Percentiles rank a stretch among this genome's conserved stretches.
These are phyloP conservation scores for Notoglanidium macrostoma DNA, from an alignment of 2,797 vertebrate genomes.

Conservation along the genomic window DNA sequence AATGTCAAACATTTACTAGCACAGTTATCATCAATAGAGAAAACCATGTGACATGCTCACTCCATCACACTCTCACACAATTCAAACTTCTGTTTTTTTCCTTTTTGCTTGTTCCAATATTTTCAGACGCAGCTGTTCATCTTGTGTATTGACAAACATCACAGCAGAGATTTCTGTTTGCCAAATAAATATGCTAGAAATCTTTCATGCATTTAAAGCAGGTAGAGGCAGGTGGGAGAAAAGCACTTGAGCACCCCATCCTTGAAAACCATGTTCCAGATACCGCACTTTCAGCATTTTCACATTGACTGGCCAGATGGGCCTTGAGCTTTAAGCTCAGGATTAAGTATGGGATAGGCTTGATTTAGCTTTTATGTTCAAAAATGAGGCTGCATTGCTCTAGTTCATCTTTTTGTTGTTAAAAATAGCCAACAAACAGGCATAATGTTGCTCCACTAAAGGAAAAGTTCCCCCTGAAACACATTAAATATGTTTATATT, in stretches of 20 bases:
- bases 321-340: slow-evolving; percentile 10
- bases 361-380: slow-evolving; percentile 21
- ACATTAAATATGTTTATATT: background rate
- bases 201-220: slow-evolving; percentile 44
- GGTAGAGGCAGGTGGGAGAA: slow-evolving; percentile 33
- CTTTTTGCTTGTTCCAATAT: background rate
- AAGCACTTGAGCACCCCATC: slow-evolving; percentile 14
- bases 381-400: background rate
- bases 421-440: background rate
- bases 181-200: slow-evolving; percentile 30
- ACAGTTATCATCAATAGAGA: background rate
- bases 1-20: background rate
- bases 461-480: background rate
- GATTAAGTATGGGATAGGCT: slow-evolving; percentile 3
- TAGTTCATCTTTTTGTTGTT: background rate
- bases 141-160: slow-evolving; percentile 26
- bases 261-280: slow-evolving; percentile 18
- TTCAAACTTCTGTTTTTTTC: background rate
- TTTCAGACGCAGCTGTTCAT: slow-evolving; percentile 29
- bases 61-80: background rate
- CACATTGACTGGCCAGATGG: slow-evolving; percentile 33
- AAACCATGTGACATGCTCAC: no score
- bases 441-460: background rate
- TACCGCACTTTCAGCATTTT: slow-evolving; percentile 29
- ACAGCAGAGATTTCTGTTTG: slow-evolving; percentile 33